phyloP scores from a whole-genome alignment of 1,140 invertebrate genomes.

The Caenorhabditis inopinata region DNA sequence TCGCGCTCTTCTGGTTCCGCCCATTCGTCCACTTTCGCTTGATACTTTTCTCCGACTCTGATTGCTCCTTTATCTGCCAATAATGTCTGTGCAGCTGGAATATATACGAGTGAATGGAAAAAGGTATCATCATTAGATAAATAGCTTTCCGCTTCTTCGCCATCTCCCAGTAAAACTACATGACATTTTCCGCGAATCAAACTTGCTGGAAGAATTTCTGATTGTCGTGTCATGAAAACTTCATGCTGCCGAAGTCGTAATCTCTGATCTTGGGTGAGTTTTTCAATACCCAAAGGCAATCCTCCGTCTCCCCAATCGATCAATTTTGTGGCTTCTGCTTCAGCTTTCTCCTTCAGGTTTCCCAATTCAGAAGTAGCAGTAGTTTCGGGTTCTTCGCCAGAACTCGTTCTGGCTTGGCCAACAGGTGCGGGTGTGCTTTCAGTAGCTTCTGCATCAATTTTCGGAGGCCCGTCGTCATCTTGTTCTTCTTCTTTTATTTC shows the following conservation, averaged over 20 bases:
- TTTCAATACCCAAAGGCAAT: slow-evolving; percentile 55
- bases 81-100: slow-evolving; percentile 95
- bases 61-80: slow-evolving; percentile 96
- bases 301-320: slow-evolving; percentile 47
- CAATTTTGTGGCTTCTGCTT: neutral
- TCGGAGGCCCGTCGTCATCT: neutral
- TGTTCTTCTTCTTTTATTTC: neutral
- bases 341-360: neutral
- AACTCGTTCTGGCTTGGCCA: neutral
- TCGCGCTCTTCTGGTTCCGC: neutral
- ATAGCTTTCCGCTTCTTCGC: slow-evolving; percentile 39
- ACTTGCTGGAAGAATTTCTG: slow-evolving; percentile 94
- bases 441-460: neutral
- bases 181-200: slow-evolving; percentile 98
- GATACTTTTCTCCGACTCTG: slow-evolving; percentile 88
- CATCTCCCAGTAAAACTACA: slow-evolving; percentile 79
- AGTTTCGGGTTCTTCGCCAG: neutral
- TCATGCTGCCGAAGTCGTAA: slow-evolving; percentile 95
- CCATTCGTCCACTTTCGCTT: slow-evolving; percentile 76
- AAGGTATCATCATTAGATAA: slow-evolving; percentile 81
- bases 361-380: neutral
- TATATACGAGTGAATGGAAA: slow-evolving; percentile 98
- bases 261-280: slow-evolving; percentile 76
- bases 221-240: slow-evolving; percentile 93
- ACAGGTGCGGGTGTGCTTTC: neutral